Conservation (phyloP, 1,140 invertebrate genomes). For the Varroa destructor region DNA sequence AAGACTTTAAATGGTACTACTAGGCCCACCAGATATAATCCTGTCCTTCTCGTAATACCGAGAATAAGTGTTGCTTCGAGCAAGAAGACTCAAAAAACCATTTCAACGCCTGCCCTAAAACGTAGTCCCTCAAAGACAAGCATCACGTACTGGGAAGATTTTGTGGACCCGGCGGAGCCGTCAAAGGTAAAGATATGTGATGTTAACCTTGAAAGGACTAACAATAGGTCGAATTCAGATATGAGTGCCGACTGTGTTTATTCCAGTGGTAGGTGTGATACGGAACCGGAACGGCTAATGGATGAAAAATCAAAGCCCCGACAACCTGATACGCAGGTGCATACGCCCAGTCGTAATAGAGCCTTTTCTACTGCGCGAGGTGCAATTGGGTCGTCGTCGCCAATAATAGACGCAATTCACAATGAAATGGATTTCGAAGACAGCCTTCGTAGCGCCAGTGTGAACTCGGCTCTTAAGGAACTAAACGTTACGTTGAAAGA, state of each 20-base stretch:
- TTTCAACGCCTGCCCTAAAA: too few species aligned
- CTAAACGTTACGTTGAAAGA: conserved; percentile 15
- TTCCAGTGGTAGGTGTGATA: neutral
- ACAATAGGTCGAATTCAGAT: conserved; percentile 3
- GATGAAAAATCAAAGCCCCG: neutral
- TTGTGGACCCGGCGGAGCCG: conserved; percentile 14
- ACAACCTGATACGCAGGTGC: too few species aligned
- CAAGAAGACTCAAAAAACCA: too few species aligned
- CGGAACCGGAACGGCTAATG: conserved; percentile 9
- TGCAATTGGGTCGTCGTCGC: neutral
- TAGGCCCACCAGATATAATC: too few species aligned
- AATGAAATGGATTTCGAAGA: neutral
- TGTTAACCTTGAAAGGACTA: conserved; percentile 3
- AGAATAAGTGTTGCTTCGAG: too few species aligned
- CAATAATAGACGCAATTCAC: neutral
- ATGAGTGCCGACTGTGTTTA: conserved; percentile 15
- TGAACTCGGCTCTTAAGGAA: conserved; percentile 10
- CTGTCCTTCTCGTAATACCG: too few species aligned
- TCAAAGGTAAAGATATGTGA: conserved; percentile 14
- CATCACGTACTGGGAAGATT: conserved; percentile 6
- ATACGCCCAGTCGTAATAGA: too few species aligned
- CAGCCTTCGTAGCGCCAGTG: neutral
- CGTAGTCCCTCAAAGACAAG: neutral
- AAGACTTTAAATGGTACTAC: too few species aligned
- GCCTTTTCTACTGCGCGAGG: neutral